These are phyloP conservation scores for Sitta carolinensis DNA, from an alignment of 2,797 vertebrate species.

Conservation along the genomic window DNA sequence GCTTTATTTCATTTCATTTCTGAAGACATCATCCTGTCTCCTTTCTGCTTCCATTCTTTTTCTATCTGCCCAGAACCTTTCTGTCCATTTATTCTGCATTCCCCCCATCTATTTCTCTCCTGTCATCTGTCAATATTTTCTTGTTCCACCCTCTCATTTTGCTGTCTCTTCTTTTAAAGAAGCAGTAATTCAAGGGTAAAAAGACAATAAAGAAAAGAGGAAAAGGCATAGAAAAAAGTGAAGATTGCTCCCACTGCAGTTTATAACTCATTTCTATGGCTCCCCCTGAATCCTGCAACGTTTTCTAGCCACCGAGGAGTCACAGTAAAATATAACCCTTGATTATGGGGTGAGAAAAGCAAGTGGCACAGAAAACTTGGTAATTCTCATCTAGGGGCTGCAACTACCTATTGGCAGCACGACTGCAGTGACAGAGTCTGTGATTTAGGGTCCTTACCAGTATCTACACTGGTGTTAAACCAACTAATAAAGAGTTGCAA, in stretches of 20 bases:
- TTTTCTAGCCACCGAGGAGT: background rate
- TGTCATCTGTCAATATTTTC: background rate
- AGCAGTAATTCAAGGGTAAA: slow-evolving; percentile 14
- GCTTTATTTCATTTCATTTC: background rate
- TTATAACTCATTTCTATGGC: background rate
- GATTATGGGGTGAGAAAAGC: slow-evolving; percentile 13
- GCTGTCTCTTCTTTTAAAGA: background rate
- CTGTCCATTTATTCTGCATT: background rate
- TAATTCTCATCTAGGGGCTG: background rate
- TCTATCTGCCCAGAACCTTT: background rate
- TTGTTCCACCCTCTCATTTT: background rate
- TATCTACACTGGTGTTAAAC: slow-evolving; percentile 26
- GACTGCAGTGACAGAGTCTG: background rate
- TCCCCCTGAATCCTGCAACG: background rate
- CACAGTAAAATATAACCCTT: background rate
- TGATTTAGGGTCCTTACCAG: slow-evolving; percentile 28
- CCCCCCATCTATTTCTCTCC: background rate
- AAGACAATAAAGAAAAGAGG: background rate
- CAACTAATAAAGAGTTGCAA: slow-evolving; percentile 56
- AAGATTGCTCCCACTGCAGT: background rate
- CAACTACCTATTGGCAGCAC: background rate
- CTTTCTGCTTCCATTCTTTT: background rate
- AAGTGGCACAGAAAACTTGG: slow-evolving; percentile 12
- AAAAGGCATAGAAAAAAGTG: background rate
- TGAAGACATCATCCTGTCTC: background rate